Evolutionary conservation across 2,113 vertebrate genomes (phyloP).

Genomic region (Oceanodroma tethys): DNA sequence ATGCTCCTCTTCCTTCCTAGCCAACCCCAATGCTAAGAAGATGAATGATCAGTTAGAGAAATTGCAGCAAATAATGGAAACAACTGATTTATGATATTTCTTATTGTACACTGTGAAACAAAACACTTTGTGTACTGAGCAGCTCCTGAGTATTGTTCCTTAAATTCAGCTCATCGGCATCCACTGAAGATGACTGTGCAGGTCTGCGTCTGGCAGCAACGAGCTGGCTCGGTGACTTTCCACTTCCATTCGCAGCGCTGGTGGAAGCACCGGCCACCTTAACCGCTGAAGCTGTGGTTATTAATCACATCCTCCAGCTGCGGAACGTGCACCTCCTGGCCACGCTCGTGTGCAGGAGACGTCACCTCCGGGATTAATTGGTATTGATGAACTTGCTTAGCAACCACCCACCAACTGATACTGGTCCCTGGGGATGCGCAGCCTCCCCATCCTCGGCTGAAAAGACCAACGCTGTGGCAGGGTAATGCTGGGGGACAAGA

Average conservation of each 20-base stretch:
- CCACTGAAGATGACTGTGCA: neutral
- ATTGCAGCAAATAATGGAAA: neutral
- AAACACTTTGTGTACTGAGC: neutral
- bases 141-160: neutral
- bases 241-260: accelerated
- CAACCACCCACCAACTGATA: neutral
- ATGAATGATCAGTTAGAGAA: neutral
- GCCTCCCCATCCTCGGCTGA: neutral
- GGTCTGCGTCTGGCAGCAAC: neutral
- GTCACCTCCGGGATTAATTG: neutral
- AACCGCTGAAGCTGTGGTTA: neutral
- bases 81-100: neutral
- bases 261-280: neutral
- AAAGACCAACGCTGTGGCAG: neutral
- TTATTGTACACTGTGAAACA: neutral
- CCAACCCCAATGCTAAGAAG: neutral
- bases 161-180: neutral
- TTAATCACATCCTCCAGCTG: neutral
- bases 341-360: accelerated
- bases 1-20: neutral
- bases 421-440: neutral
- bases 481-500: accelerated
- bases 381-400: neutral
- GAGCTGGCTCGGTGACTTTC: neutral
- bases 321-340: neutral